Percentiles rank a stretch among this genome's conserved stretches.
phyloP scores from a whole-genome alignment of 2,113 vertebrate species.

The Phoxinus phoxinus region DNA sequence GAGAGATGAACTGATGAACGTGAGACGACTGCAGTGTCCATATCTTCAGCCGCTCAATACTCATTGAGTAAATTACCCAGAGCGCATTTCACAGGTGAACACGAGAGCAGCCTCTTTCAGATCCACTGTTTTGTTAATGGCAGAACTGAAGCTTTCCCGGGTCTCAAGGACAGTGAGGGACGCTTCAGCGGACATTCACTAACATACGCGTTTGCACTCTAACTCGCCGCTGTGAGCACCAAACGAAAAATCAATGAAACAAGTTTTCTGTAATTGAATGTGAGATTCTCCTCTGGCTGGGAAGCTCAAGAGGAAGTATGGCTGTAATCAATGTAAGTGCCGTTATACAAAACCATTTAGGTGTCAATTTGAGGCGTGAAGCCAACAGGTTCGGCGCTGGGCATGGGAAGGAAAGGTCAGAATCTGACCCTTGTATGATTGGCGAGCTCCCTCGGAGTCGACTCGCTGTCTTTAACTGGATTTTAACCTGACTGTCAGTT shows the following conservation, averaged over 20 bases:
- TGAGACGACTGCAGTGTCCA: constrained; percentile 7
- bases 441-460: constrained; percentile 18
- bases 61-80: constrained; percentile 47
- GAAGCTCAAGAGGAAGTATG: constrained; percentile 60
- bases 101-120: constrained; percentile 40
- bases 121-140: constrained; percentile 44
- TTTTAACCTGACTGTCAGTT: constrained; percentile 21
- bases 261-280: constrained; percentile 73
- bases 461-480: constrained; percentile 39
- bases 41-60: constrained; percentile 29
- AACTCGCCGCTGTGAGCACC: constrained; percentile 40
- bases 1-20: constrained; percentile 7
- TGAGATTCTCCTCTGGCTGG: constrained; percentile 54
- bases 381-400: constrained; percentile 39
- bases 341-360: constrained; percentile 74
- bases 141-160: constrained; percentile 31
- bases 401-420: constrained; percentile 47
- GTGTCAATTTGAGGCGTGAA: constrained; percentile 63
- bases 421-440: background rate
- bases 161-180: constrained; percentile 46
- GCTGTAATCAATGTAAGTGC: constrained; percentile 78
- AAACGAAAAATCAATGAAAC: constrained; percentile 63
- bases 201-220: constrained; percentile 39
- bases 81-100: constrained; percentile 14
- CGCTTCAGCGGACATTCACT: constrained; percentile 37